Percentiles rank a stretch among this genome's conserved stretches.
These are phyloP conservation scores for Rhea americana DNA, from an alignment of 2,113 vertebrate species.

Conservation along the genomic window DNA sequence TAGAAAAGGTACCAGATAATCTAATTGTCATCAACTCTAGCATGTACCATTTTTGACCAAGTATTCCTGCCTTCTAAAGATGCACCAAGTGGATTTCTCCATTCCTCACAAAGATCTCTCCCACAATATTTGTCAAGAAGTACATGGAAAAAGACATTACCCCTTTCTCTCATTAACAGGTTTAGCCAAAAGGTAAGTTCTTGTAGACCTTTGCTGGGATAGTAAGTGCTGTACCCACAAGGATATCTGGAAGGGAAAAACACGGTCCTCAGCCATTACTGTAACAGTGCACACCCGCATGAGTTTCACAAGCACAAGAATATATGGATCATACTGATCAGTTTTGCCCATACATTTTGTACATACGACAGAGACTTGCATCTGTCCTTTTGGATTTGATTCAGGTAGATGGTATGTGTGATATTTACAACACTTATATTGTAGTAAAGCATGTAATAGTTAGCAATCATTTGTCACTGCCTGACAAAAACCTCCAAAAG, in stretches of 20 bases:
- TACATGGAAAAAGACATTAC: background rate
- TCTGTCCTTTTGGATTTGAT: background rate
- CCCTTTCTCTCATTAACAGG: background rate
- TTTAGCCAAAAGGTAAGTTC: background rate
- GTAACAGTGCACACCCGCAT: accelerated
- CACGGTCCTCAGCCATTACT: background rate
- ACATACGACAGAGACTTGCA: background rate
- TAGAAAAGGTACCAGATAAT: background rate
- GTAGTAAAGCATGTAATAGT: background rate
- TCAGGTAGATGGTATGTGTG: background rate
- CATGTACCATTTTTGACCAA: background rate
- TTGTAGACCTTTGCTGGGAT: background rate
- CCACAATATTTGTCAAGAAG: background rate
- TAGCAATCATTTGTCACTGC: background rate
- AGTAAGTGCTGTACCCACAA: background rate
- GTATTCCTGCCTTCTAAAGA: background rate
- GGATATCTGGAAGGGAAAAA: background rate
- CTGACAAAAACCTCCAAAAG: background rate
- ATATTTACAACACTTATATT: background rate
- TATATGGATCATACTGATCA: too few species aligned
- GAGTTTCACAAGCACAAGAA: background rate
- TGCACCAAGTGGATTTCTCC: background rate
- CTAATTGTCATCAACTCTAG: background rate
- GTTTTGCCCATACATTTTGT: background rate
- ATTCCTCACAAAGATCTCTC: background rate